Evolutionary conservation across 2,888 invertebrate genomes (phyloP).

Genomic region (Scaptomyza caliginosa): DNA sequence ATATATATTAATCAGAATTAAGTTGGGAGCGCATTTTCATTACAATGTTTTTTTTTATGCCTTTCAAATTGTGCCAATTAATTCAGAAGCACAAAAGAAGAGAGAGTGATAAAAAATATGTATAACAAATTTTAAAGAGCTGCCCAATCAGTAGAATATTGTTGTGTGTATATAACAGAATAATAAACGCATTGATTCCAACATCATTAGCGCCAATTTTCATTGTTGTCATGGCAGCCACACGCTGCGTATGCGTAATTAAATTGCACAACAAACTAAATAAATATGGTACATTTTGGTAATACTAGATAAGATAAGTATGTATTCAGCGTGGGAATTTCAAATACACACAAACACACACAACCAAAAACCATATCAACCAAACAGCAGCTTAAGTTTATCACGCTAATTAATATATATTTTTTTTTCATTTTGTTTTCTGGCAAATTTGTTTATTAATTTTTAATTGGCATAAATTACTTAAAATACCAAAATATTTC

Average conservation of each 20-base stretch:
- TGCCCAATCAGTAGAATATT: constrained; percentile 1
- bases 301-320: constrained; percentile 32
- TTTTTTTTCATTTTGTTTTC: neutral
- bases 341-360: too few relatives aligned
- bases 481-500: neutral
- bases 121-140: neutral
- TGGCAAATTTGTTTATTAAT: constrained; percentile 14
- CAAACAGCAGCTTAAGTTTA: constrained; percentile 16
- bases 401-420: constrained; percentile 28
- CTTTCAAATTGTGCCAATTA: constrained; percentile 61
- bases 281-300: neutral
- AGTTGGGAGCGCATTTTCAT: neutral
- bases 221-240: constrained; percentile 24
- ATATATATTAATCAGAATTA: neutral
- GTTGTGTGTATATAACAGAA: constrained; percentile 9
- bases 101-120: too few relatives aligned
- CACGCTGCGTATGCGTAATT: constrained; percentile 57
- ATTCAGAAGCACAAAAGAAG: constrained; percentile 6
- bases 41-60: constrained; percentile 29
- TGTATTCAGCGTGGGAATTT: constrained; percentile 32
- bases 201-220: constrained; percentile 35
- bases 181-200: constrained; percentile 56
- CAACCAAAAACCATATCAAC: neutral
- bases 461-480: constrained; percentile 3
- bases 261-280: constrained; percentile 6